These are phyloP conservation scores for Phenacoccus solenopsis DNA, from an alignment of 1,140 invertebrate species.

Conservation along the genomic window DNA sequence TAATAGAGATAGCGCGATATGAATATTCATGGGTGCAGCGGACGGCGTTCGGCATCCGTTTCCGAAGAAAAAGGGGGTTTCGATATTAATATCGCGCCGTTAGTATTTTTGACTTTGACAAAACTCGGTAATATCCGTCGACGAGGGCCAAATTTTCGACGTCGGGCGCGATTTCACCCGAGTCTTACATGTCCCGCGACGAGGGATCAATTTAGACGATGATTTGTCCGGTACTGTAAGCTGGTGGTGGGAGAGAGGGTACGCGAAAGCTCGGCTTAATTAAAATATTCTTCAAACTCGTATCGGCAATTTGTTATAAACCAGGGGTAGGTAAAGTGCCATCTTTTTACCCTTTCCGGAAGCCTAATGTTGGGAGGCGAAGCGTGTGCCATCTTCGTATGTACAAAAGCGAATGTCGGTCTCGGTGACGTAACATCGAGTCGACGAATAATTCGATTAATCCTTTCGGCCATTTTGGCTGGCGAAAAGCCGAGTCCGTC, in stretches of 20 bases:
- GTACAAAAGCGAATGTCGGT: too few relatives aligned
- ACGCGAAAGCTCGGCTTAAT: background rate
- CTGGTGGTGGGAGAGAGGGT: background rate
- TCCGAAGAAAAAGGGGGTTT: background rate
- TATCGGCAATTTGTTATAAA: too few relatives aligned
- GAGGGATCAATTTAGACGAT: too few relatives aligned
- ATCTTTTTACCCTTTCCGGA: too few relatives aligned
- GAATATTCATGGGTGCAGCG: background rate
- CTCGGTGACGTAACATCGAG: background rate
- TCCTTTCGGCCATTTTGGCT: background rate
- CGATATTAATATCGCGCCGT: constrained; percentile 4
- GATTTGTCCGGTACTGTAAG: too few relatives aligned
- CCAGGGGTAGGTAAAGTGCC: too few relatives aligned
- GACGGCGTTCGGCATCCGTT: background rate
- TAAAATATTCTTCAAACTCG: background rate
- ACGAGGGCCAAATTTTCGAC: too few relatives aligned
- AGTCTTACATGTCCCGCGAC: too few relatives aligned
- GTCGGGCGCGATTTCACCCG: too few relatives aligned
- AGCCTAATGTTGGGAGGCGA: too few relatives aligned
- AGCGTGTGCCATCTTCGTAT: too few relatives aligned
- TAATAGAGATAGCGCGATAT: background rate
- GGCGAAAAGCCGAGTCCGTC: too few relatives aligned
- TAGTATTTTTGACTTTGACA: constrained; percentile 17
- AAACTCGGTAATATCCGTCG: constrained; percentile 7
- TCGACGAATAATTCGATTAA: background rate